Conservation (phyloP, 2,113 vertebrate species). For the Heterocephalus glaber region DNA sequence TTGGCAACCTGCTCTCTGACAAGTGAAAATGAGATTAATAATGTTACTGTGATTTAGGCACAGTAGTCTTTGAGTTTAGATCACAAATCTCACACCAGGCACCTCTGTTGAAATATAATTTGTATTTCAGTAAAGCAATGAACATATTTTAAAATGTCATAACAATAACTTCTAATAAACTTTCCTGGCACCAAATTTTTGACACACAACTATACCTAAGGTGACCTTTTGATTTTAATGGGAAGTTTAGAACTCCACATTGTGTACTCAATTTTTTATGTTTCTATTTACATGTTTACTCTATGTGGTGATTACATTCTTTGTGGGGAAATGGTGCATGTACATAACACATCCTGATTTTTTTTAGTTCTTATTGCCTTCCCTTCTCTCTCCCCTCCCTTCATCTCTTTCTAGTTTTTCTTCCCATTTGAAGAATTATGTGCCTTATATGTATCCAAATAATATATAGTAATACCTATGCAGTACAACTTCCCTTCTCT, state of each 20-base stretch:
- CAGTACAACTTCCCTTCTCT: background rate
- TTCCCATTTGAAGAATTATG: background rate
- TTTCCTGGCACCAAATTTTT: background rate
- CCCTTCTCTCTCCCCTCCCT: background rate
- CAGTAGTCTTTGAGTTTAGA: conserved; percentile 35
- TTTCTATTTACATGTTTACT: background rate
- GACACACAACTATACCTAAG: background rate
- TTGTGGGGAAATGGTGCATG: background rate
- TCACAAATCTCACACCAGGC: background rate
- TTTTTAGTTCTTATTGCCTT: background rate
- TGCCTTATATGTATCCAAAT: background rate
- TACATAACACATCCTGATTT: background rate
- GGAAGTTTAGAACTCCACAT: background rate
- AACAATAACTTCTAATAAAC: background rate
- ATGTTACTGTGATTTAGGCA: conserved; percentile 38
- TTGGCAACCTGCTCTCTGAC: conserved; percentile 34
- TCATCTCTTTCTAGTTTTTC: background rate
- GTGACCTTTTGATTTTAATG: conserved; percentile 6
- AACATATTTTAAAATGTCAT: background rate
- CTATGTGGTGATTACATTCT: background rate
- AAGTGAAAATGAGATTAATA: conserved; percentile 55
- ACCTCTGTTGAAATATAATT: conserved; percentile 24
- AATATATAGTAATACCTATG: background rate
- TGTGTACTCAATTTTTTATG: background rate
- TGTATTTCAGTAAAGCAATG: background rate